phyloP scores from a whole-genome alignment of 2,888 invertebrate genomes.

The Spilosoma lubricipeda region DNA sequence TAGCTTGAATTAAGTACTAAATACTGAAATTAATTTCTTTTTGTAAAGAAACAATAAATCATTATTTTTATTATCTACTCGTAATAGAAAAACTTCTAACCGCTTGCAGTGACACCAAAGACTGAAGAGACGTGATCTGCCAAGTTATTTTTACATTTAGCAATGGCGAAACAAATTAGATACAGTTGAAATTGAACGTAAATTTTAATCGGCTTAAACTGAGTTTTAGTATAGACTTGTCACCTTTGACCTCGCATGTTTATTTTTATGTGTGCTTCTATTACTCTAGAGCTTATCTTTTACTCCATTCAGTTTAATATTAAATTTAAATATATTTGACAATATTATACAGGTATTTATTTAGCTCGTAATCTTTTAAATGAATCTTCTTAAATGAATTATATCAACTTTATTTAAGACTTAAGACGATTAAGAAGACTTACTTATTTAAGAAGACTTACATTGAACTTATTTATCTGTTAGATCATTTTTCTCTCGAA shows the following conservation, averaged over 20 bases:
- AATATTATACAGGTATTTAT: too few species aligned
- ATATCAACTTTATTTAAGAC: not conserved
- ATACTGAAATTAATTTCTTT: not conserved
- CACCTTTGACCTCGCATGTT: not conserved
- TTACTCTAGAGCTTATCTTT: slow-evolving; percentile 18
- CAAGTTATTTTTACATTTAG: slow-evolving; percentile 43
- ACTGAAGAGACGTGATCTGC: slow-evolving; percentile 16
- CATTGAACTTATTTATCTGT: not conserved
- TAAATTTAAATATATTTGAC: not conserved
- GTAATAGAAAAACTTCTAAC: not conserved
- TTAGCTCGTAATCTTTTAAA: too few species aligned
- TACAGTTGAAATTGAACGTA: slow-evolving; percentile 32
- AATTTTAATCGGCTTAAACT: slow-evolving; percentile 38
- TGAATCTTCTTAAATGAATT: not conserved
- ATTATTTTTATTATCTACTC: not conserved
- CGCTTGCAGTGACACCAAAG: slow-evolving; percentile 8
- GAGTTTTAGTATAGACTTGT: not conserved
- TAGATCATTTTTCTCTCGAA: not conserved
- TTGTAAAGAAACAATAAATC: not conserved
- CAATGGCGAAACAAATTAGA: slow-evolving; percentile 40
- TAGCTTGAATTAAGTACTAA: too few species aligned
- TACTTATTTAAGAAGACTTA: too few species aligned
- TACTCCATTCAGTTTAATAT: not conserved
- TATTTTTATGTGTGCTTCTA: not conserved
- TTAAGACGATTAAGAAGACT: too few species aligned